phyloP scores from a whole-genome alignment of 2,888 invertebrate species.

The Pollenia angustigena region DNA sequence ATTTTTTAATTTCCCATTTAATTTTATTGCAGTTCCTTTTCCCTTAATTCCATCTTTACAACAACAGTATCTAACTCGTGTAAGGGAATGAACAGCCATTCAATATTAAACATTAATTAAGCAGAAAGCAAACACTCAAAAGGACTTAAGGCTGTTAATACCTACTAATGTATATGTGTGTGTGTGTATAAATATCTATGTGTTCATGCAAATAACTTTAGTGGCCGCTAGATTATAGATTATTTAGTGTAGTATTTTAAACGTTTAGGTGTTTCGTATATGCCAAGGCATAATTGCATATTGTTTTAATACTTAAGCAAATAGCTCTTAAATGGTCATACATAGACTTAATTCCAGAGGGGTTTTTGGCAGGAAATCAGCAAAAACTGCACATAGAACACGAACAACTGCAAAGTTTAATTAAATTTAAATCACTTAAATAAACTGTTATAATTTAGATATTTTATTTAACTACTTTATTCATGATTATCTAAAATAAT shows the following conservation, averaged over 20 bases:
- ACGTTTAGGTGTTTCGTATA: conserved; percentile 32
- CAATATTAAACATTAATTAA: conserved; percentile 52
- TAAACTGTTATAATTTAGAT: not conserved
- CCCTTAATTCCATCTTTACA: not conserved
- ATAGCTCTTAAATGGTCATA: conserved; percentile 16
- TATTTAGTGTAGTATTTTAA: conserved; percentile 11
- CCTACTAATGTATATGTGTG: not conserved
- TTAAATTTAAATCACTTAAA: conserved; percentile 41
- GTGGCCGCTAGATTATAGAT: conserved; percentile 36
- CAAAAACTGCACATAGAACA: not conserved
- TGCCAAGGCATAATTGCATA: conserved; percentile 15
- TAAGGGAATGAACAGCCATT: conserved; percentile 11
- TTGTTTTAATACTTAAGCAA: conserved; percentile 43
- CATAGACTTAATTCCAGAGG: not conserved
- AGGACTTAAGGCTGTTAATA: conserved; percentile 21
- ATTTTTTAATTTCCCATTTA: not conserved
- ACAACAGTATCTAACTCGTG: not conserved
- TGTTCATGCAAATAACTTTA: conserved; percentile 27
- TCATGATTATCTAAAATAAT: conserved; percentile 30
- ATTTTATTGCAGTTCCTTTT: not conserved
- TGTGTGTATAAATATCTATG: not conserved
- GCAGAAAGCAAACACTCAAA: conserved; percentile 36
- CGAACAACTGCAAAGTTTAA: conserved; percentile 6
- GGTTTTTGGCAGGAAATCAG: conserved; percentile 8
- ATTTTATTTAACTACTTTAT: not conserved